Evolutionary conservation across 1,140 invertebrate genomes (phyloP).

Genomic region (Saccostrea echinata): DNA sequence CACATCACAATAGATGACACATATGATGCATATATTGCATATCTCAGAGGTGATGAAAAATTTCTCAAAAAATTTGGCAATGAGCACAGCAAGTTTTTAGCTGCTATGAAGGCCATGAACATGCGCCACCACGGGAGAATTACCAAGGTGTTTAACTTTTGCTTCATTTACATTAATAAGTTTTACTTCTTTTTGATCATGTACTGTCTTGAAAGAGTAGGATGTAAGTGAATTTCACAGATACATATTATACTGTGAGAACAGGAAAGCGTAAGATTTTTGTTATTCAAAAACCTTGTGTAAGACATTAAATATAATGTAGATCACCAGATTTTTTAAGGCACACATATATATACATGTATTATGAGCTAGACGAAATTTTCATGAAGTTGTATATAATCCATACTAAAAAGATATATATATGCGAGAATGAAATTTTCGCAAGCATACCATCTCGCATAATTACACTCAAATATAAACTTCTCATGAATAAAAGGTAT

Average conservation of each 20-base stretch:
- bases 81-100: constrained; percentile 73
- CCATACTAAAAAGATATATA: no score
- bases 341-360: no score
- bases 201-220: no score
- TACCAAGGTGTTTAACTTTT: constrained; percentile 67
- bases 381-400: no score
- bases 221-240: not conserved
- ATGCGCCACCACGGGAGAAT: constrained; percentile 71
- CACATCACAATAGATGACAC: constrained; percentile 60
- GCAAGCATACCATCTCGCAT: no score
- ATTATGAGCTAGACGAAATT: no score
- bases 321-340: no score
- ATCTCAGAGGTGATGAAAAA: constrained; percentile 62
- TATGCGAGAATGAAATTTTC: no score
- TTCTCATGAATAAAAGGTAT: no score
- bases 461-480: no score
- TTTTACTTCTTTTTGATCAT: not conserved
- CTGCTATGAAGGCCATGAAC: constrained; percentile 69
- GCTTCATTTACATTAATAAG: not conserved
- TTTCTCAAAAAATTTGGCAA: constrained; percentile 65
- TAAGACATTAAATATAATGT: no score
- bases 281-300: not conserved
- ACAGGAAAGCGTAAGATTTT: not conserved
- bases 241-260: not conserved
- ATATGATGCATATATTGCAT: constrained; percentile 65